phyloP scores from a whole-genome alignment of 35 echinoderm and acorn worm genomes.

The Chiridota heheva region DNA sequence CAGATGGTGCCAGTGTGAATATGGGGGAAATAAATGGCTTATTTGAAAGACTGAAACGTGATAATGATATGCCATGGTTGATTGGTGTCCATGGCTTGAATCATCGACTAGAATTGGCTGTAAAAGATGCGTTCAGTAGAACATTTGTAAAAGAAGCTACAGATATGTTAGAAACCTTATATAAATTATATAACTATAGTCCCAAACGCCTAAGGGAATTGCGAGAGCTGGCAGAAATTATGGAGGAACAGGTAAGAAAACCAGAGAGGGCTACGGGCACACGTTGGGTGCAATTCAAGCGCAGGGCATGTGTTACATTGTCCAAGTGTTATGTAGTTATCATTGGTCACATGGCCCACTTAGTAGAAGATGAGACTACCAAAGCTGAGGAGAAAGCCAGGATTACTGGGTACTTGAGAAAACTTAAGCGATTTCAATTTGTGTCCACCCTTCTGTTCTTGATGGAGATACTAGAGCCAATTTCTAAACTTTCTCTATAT shows the following conservation, averaged over 20 bases:
- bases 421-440: slow-evolving; percentile 1
- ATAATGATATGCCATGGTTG: slow-evolving; percentile 39
- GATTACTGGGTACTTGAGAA: slow-evolving; percentile 28
- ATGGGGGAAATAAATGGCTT: background rate
- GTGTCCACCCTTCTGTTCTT: slow-evolving; percentile 21
- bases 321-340: slow-evolving; percentile 2
- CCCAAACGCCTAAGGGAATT: slow-evolving; percentile 21
- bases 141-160: slow-evolving; percentile 7
- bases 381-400: slow-evolving; percentile 28
- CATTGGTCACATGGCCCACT: slow-evolving; percentile 15
- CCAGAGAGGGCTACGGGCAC: slow-evolving; percentile 46
- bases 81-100: slow-evolving; percentile 34
- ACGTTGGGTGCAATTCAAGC: slow-evolving; percentile 47
- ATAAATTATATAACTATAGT: background rate
- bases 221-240: slow-evolving; percentile 35
- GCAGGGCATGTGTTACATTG: background rate
- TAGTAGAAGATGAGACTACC: background rate
- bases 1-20: slow-evolving; percentile 41
- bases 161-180: slow-evolving; percentile 15
- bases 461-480: background rate
- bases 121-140: slow-evolving; percentile 44
- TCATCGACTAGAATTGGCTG: slow-evolving; percentile 45
- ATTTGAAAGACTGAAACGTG: background rate
- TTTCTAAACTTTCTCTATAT: background rate
- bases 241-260: slow-evolving; percentile 24